phyloP scores from a whole-genome alignment of 2,888 invertebrate species.

The Melanotus villosus region DNA sequence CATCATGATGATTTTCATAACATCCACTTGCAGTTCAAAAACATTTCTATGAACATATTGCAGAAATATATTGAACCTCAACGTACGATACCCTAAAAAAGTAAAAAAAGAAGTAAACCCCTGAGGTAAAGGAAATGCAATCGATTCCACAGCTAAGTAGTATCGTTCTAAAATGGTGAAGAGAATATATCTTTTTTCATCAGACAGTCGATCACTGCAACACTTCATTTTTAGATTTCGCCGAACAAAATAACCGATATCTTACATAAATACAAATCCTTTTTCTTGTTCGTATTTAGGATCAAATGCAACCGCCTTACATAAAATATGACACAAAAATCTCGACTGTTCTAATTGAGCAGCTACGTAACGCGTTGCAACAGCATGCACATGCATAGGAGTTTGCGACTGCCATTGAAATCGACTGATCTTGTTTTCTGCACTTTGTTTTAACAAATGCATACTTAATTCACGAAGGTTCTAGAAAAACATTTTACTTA shows the following conservation, averaged over 20 bases:
- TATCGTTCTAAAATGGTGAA: slow-evolving; percentile 88
- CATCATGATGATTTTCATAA: slow-evolving; percentile 86
- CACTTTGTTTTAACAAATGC: slow-evolving; percentile 81
- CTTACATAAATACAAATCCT: slow-evolving; percentile 86
- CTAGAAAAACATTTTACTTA: slow-evolving; percentile 65
- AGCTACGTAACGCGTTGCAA: slow-evolving; percentile 85
- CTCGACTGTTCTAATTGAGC: slow-evolving; percentile 87
- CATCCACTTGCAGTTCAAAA: slow-evolving; percentile 89
- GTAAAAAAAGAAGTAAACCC: slow-evolving; percentile 93
- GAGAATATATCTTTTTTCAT: slow-evolving; percentile 78
- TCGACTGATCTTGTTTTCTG: slow-evolving; percentile 69
- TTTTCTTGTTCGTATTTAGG: slow-evolving; percentile 79
- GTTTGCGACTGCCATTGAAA: slow-evolving; percentile 72
- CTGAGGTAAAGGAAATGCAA: slow-evolving; percentile 87
- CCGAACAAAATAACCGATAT: too few species aligned
- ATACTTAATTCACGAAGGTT: slow-evolving; percentile 89
- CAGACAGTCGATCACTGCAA: slow-evolving; percentile 82
- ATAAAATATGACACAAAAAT: slow-evolving; percentile 82
- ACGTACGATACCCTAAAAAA: slow-evolving; percentile 85
- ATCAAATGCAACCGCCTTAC: slow-evolving; percentile 78
- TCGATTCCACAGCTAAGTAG: slow-evolving; percentile 82
- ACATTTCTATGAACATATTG: slow-evolving; percentile 89
- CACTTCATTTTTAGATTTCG: too few species aligned
- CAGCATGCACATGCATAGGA: slow-evolving; percentile 83
- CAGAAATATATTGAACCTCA: slow-evolving; percentile 84